These are phyloP conservation scores for Esox niger DNA, from an alignment of 2,113 vertebrate genomes.

Conservation along the genomic window DNA sequence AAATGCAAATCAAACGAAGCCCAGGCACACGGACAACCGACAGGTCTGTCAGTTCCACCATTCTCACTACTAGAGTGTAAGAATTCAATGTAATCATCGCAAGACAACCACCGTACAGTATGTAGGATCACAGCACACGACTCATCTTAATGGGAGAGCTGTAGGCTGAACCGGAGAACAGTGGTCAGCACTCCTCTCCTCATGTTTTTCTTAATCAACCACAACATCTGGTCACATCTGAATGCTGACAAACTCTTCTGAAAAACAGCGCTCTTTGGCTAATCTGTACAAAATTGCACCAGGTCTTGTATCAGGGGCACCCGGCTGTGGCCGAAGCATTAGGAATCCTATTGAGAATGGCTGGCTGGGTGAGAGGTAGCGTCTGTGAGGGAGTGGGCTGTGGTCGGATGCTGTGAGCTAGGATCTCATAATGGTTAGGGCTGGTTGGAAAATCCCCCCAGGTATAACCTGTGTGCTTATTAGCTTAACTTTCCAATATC, in stretches of 20 bases:
- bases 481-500: background rate
- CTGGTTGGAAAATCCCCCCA: background rate
- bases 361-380: background rate
- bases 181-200: background rate
- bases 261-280: background rate
- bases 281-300: slow-evolving; percentile 1
- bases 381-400: too few relatives aligned
- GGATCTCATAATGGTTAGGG: background rate
- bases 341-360: background rate
- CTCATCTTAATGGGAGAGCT: too few relatives aligned
- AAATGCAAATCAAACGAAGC: too few relatives aligned
- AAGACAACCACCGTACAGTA: too few relatives aligned
- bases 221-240: background rate
- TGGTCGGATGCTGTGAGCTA: background rate
- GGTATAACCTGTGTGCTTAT: background rate
- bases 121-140: too few relatives aligned
- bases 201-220: background rate
- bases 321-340: background rate
- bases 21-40: too few relatives aligned
- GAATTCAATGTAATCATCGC: too few relatives aligned
- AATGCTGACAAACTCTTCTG: background rate
- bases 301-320: slow-evolving; percentile 1
- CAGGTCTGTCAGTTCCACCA: too few relatives aligned
- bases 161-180: too few relatives aligned
- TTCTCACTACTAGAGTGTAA: too few relatives aligned